Percentiles rank a stretch among this genome's conserved stretches.
Conservation (phyloP, 1,140 invertebrate species). For the Chlorops oryzae region DNA sequence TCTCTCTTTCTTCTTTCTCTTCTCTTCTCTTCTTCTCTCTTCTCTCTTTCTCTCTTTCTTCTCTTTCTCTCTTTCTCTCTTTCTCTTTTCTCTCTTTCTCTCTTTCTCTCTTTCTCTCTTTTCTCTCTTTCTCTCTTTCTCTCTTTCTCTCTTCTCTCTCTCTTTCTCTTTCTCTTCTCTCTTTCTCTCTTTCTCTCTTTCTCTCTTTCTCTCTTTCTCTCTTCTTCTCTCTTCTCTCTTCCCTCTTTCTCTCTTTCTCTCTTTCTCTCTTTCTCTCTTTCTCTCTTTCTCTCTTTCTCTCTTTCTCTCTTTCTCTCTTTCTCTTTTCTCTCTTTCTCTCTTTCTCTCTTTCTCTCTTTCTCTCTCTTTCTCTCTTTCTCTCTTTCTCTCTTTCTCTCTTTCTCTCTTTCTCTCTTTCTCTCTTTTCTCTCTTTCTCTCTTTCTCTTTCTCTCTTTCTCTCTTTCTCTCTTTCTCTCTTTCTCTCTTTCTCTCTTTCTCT, state of each 20-base stretch:
- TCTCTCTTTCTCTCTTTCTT: background rate
- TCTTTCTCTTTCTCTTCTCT: background rate
- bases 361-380: background rate
- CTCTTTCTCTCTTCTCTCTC: background rate
- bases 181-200: background rate
- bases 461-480: background rate
- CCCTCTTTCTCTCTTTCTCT: background rate
- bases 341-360: background rate
- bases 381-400: background rate
- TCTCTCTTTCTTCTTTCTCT: background rate
- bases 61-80: background rate
- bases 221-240: background rate
- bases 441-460: background rate
- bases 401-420: slow-evolving; percentile 1
- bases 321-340: background rate
- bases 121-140: background rate
- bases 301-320: too few species aligned
- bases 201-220: background rate
- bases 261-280: background rate
- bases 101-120: too few species aligned
- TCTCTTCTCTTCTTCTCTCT: background rate
- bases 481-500: background rate
- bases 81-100: too few species aligned
- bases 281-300: background rate
- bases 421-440: background rate